Evolutionary conservation across 2,888 invertebrate species (phyloP).

Genomic region (Eupithecia exiguata): DNA sequence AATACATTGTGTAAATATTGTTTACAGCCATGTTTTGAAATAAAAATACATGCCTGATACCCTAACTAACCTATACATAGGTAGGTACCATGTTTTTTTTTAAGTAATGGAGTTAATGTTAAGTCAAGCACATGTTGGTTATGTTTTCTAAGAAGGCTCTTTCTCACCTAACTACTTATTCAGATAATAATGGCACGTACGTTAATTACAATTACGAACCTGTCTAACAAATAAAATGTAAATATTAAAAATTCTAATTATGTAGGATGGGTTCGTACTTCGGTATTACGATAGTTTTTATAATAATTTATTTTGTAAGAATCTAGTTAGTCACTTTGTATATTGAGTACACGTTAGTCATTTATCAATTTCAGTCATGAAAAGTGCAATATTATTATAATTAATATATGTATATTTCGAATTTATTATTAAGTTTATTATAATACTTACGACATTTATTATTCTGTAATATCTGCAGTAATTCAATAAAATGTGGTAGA

Average conservation of each 20-base stretch:
- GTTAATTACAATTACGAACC: background rate
- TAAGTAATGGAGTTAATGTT: background rate
- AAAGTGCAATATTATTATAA: slow-evolving; percentile 72
- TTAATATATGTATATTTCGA: slow-evolving; percentile 67
- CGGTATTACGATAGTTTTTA: background rate
- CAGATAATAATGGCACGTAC: background rate
- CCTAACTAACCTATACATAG: background rate
- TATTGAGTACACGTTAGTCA: slow-evolving; percentile 37
- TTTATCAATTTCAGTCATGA: slow-evolving; percentile 38
- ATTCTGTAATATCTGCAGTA: slow-evolving; percentile 44
- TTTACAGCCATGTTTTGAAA: background rate
- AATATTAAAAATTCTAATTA: background rate
- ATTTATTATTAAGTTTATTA: slow-evolving; percentile 67
- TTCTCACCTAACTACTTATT: background rate
- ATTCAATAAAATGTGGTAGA: slow-evolving; percentile 54
- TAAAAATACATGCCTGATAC: background rate
- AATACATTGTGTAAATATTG: background rate
- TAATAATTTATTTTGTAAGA: slow-evolving; percentile 17
- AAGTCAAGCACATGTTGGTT: background rate
- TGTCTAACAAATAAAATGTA: background rate
- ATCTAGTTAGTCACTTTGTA: slow-evolving; percentile 18
- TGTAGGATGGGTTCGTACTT: background rate
- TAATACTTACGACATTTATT: slow-evolving; percentile 32
- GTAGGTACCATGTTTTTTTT: background rate
- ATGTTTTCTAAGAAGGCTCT: background rate